Conservation (phyloP, 2,888 invertebrate genomes). For the Cepaea hortensis region DNA sequence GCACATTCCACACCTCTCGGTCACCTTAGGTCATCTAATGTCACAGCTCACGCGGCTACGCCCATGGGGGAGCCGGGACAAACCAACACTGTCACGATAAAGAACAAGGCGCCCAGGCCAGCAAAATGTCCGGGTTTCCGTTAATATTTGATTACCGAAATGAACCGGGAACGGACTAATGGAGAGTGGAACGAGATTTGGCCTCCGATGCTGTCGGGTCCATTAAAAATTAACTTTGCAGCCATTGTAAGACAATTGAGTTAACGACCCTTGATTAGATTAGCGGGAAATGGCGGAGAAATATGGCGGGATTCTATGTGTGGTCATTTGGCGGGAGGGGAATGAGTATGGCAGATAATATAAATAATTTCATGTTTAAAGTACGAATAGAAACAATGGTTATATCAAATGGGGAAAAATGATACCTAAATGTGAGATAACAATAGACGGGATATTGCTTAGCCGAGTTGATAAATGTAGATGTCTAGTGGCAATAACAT, state of each 20-base stretch:
- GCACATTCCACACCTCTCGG: background rate
- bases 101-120: too few relatives aligned
- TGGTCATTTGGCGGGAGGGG: too few relatives aligned
- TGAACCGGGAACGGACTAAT: constrained; percentile 53
- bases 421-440: too few relatives aligned
- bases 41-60: background rate
- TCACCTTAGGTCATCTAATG: background rate
- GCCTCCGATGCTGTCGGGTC: constrained; percentile 43
- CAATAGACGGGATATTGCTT: too few relatives aligned
- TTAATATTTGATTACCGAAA: constrained; percentile 66
- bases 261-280: constrained; percentile 57
- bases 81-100: background rate
- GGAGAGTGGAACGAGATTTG: constrained; percentile 51
- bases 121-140: constrained; percentile 40
- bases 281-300: constrained; percentile 34
- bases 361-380: too few relatives aligned
- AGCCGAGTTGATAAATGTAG: too few relatives aligned
- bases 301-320: background rate
- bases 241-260: constrained; percentile 59
- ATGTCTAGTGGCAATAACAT: too few relatives aligned
- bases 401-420: too few relatives aligned
- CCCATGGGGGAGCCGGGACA: background rate
- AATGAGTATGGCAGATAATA: too few relatives aligned
- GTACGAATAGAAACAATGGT: too few relatives aligned
- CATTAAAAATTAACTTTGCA: constrained; percentile 55